Evolutionary conservation across 1,140 invertebrate genomes (phyloP), one percentile per base, ranked within the genome.

Genomic region (Atta cephalotes): DNA sequence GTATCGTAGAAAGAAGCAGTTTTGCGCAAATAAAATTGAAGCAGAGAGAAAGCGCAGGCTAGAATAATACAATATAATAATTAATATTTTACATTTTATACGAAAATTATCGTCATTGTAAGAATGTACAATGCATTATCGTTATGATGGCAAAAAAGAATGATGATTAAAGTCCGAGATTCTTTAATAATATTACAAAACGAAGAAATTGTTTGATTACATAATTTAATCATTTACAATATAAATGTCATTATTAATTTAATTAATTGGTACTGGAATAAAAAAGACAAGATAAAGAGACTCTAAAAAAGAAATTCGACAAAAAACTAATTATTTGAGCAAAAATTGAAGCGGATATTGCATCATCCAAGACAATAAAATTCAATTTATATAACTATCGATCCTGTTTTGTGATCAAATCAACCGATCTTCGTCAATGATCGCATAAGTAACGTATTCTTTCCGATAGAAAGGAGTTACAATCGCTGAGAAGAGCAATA

Each of bases 181-280:
- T n/a, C 28, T 51, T 51, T 16, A 28, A 12, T 7, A 2, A 80
- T 5, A 14, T 39, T 10, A 14, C 5, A 18, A 68, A 68, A 49
- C 14, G 9, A 0, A 66, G 14, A 21, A 25, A 16, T 31, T 16
- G 45, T 60, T 21, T 28, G 18, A 60, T 60, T 71, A 18, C 6
- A 18, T 62, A 82, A 72, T 18, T 16, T 21, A 39, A 45, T 74
- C 62, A 51, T 82, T 45, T 72, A 28, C 25, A 72, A 10, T 25
- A 21, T 45, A 70, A 81, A 71, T 56, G n/a, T 72, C 70, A 66
- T 60, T 49, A 60, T 18, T 31, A 16, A 49, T 82, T 82, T 49
- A 74, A 82, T 62, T 60, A 45, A 66, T 1, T 45, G 2, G 16
- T 49, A 74, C 49, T 74, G 53, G 5, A 39, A 49, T 60, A 5